Base-by-base conservation (phyloP, 2,797 vertebrate genomes). In the Diglossa cyanea region DNA sequence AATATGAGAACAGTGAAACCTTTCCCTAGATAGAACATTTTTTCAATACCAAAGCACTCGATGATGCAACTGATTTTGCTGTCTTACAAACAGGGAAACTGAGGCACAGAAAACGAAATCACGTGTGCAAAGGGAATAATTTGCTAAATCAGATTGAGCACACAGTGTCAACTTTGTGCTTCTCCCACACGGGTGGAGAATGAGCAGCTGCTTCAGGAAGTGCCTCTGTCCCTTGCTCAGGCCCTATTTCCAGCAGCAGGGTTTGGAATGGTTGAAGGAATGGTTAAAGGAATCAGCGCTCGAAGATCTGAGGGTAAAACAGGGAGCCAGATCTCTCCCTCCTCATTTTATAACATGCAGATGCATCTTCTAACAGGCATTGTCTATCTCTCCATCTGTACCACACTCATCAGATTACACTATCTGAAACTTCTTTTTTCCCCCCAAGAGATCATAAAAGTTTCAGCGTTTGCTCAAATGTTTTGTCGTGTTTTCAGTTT, bases 361-460 rank as follows among this genome's bases (percentile, higher is more conserved):
- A 86, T 84, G 48, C 94, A 75, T 95, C 95, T 94, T 90, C 94
- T 67, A 94, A 91, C 95, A 96, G 83, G 94, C 87, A 85, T 17
- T 70, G 74, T 73, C 87, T 94, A 90, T 95, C 91, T 94, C 90
- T 84, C 85, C 91, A 95, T 97, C 95, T 94, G 86, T 58, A 93
- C 94, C 93, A n/a, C 88, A 82, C 85, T 96, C 89, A 94, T 94
- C 95, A 90, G 94, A 94, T 97, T 95, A 93, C 91, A 26, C 30
- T 94, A 94, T 96, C 95, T 91, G 91, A 90, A 90, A 75, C 89
- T 93, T 63, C 79, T 85, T 61, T 87, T 80, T 61, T 19, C 58
- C 78, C 86, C 82, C 44, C 76, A 92, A 96, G 91, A 95, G 90
- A 95, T 95, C 93, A 54, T 97, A 95, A 96, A 96, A 90, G 85